These are phyloP conservation scores for Parascotia fuliginaria DNA, from an alignment of 2,888 invertebrate species.

Conservation along the genomic window DNA sequence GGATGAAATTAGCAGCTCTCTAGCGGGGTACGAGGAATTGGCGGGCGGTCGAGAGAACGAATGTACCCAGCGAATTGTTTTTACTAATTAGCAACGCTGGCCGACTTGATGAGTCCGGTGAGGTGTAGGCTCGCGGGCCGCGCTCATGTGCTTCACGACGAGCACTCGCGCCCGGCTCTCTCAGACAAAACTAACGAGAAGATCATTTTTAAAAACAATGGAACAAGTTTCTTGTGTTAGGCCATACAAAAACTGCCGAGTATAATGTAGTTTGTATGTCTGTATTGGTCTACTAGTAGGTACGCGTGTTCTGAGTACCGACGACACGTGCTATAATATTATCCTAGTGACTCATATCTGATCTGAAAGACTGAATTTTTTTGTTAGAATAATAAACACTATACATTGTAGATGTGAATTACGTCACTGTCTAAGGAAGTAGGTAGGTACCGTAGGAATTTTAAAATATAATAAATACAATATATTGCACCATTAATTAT, in stretches of 20 bases:
- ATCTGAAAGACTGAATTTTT: too few relatives aligned
- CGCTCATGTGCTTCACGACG: slow-evolving; percentile 42
- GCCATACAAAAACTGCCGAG: slow-evolving; percentile 34
- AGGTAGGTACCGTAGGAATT: too few relatives aligned
- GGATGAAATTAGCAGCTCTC: slow-evolving; percentile 85
- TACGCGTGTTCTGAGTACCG: background rate
- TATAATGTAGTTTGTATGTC: slow-evolving; percentile 21
- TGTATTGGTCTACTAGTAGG: slow-evolving; percentile 10
- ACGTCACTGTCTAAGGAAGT: too few relatives aligned
- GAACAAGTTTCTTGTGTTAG: slow-evolving; percentile 42
- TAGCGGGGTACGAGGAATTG: slow-evolving; percentile 83
- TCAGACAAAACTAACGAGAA: slow-evolving; percentile 38
- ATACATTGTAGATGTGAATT: too few relatives aligned
- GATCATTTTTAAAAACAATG: slow-evolving; percentile 58
- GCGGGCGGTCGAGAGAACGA: slow-evolving; percentile 82
- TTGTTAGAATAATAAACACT: too few relatives aligned
- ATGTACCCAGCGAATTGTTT: slow-evolving; percentile 80
- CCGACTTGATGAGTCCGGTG: slow-evolving; percentile 73
- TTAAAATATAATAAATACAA: too few relatives aligned
- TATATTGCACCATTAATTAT: too few relatives aligned
- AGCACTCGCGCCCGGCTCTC: slow-evolving; percentile 42
- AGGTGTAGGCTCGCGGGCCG: slow-evolving; percentile 36
- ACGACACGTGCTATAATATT: background rate
- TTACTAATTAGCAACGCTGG: slow-evolving; percentile 81
- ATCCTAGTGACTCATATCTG: too few relatives aligned